Evolutionary conservation across 2,888 invertebrate genomes (phyloP).

Genomic region (Caenorhabditis angaria): DNA sequence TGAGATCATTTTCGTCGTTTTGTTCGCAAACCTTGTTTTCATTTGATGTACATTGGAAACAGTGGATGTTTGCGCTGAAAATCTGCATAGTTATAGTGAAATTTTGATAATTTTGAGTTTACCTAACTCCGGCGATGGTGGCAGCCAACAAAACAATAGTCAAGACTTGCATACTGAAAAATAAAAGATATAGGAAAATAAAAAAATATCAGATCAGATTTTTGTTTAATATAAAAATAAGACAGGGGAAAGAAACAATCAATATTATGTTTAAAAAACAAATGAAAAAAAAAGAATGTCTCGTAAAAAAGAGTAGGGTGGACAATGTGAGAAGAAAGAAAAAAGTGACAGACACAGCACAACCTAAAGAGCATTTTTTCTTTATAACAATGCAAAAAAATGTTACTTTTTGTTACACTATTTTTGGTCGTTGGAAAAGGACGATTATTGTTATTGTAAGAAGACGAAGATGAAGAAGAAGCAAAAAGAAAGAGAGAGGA

Average conservation of each 20-base stretch:
- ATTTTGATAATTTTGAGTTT: not conserved
- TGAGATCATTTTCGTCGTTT: slow-evolving; percentile 46
- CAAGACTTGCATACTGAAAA: slow-evolving; percentile 30
- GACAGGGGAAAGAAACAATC: not conserved
- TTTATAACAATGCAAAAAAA: no score
- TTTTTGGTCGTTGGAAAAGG: no score
- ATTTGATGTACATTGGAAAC: slow-evolving; percentile 62
- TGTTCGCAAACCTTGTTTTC: slow-evolving; percentile 54
- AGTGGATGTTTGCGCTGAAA: slow-evolving; percentile 47
- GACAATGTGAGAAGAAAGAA: slow-evolving; percentile 9
- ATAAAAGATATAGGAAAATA: not conserved
- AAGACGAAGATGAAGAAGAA: no score
- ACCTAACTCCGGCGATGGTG: slow-evolving; percentile 39
- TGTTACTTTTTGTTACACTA: no score
- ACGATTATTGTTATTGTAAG: no score
- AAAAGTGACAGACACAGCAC: slow-evolving; percentile 23
- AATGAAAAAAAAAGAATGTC: not conserved
- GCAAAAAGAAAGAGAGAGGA: not conserved
- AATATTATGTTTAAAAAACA: not conserved
- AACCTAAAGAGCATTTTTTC: not conserved
- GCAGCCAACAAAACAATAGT: slow-evolving; percentile 29
- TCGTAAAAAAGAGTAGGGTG: slow-evolving; percentile 9
- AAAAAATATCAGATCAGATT: not conserved
- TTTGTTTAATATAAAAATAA: no score
- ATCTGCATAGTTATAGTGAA: not conserved